Conservation (phyloP, 2,113 vertebrate species). For the Neogale vison region DNA sequence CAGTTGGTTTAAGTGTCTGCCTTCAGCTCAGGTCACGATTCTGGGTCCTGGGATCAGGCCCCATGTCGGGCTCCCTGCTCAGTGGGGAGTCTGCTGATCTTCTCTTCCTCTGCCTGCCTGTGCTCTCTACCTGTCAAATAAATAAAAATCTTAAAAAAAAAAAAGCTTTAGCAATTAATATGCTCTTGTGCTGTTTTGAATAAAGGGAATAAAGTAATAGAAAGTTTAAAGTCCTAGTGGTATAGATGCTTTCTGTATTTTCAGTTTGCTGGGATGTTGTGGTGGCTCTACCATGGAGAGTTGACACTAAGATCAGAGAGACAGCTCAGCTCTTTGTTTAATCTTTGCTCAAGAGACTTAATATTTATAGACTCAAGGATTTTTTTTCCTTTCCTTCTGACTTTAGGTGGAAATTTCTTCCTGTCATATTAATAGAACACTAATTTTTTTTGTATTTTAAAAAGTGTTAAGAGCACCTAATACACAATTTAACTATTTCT, state of each 20-base stretch:
- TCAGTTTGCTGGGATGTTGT: background rate
- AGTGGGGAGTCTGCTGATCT: no score
- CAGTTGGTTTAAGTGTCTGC: no score
- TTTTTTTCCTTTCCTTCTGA: background rate
- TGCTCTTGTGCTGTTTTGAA: background rate
- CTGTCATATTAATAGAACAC: background rate
- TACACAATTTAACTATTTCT: background rate
- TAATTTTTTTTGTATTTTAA: background rate
- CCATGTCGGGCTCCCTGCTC: no score
- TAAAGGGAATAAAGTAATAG: background rate
- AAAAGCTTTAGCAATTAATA: background rate
- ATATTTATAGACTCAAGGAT: background rate
- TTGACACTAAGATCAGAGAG: background rate
- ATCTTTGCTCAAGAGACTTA: background rate
- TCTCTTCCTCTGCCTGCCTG: no score
- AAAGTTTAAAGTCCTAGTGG: background rate
- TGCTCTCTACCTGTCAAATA: no score
- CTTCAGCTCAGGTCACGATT: no score
- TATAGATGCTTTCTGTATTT: background rate
- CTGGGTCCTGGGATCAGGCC: no score
- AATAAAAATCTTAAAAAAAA: background rate
- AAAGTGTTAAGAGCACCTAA: background rate
- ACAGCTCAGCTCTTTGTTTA: background rate
- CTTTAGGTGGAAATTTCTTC: conserved; percentile 12
- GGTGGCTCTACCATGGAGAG: background rate